Percentiles rank a stretch among this genome's conserved stretches.
Evolutionary conservation across 2,888 invertebrate species (phyloP).

Genomic region (Ephialtes manifestator): DNA sequence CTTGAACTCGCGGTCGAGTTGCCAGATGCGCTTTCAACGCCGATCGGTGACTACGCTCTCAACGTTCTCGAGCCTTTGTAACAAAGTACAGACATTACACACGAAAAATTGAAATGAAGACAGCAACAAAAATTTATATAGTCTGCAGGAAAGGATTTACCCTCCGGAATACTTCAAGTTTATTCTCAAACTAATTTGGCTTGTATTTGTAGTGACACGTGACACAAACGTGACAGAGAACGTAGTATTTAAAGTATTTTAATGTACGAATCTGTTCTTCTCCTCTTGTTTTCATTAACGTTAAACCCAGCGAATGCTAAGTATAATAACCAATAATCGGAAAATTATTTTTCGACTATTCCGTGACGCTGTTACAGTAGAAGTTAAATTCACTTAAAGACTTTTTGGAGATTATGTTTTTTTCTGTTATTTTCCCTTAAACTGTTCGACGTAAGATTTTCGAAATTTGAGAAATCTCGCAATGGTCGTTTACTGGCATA

Average conservation of each 20-base stretch:
- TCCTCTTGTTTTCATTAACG: slow-evolving; percentile 14
- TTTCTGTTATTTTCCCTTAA: slow-evolving; percentile 9
- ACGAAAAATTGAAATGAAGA: neutral
- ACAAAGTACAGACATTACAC: slow-evolving; percentile 20
- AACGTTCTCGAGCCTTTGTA: slow-evolving; percentile 15
- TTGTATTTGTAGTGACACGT: too few relatives aligned
- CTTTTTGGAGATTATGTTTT: slow-evolving; percentile 9
- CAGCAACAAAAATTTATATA: neutral
- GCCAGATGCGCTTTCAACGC: too few relatives aligned
- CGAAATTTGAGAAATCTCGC: neutral
- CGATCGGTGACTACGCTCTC: neutral
- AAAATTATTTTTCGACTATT: neutral
- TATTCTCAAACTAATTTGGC: neutral
- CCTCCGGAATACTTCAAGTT: neutral
- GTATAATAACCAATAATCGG: neutral
- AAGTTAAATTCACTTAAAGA: slow-evolving; percentile 10
- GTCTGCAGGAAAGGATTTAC: neutral
- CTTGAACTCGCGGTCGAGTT: too few relatives aligned
- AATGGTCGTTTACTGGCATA: neutral
- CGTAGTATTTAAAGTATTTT: slow-evolving; percentile 52
- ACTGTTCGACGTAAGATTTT: neutral
- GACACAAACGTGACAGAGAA: slow-evolving; percentile 34
- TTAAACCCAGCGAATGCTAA: neutral
- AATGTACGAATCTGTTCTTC: slow-evolving; percentile 37
- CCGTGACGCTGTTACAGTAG: neutral